Evolutionary conservation across 2,797 vertebrate genomes (phyloP).

Genomic region (Oreortyx pictus): DNA sequence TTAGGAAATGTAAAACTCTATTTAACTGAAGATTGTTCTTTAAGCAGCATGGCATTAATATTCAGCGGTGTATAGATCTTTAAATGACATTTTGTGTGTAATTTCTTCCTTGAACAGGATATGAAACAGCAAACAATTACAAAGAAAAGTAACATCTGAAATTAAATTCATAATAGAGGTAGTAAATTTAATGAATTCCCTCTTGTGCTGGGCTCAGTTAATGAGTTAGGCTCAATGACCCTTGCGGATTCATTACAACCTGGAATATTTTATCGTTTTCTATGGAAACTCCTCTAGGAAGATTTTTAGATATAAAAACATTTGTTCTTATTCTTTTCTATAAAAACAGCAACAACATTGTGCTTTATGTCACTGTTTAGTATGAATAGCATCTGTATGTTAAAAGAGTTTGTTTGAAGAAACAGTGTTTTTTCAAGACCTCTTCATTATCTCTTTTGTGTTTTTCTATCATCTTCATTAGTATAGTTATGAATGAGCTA

Average conservation of each 20-base stretch:
- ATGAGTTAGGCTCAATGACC: background rate
- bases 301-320: background rate
- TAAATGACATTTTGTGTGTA: background rate
- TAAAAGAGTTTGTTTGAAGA: background rate
- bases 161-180: background rate
- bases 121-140: background rate
- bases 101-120: background rate
- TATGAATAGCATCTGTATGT: background rate
- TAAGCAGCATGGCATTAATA: background rate
- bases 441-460: background rate
- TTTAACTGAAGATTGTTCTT: background rate
- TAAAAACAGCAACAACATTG: accelerated
- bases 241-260: background rate
- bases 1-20: background rate
- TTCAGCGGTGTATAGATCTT: background rate
- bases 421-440: background rate
- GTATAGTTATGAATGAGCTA: background rate
- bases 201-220: background rate
- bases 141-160: background rate
- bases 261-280: background rate
- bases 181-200: background rate
- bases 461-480: background rate
- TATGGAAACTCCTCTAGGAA: background rate
- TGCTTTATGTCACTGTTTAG: background rate
- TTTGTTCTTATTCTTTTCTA: background rate